Evolutionary conservation across 2,113 vertebrate species (phyloP), one percentile per base, ranked within the genome.

Genomic region (Xerus inauris): DNA sequence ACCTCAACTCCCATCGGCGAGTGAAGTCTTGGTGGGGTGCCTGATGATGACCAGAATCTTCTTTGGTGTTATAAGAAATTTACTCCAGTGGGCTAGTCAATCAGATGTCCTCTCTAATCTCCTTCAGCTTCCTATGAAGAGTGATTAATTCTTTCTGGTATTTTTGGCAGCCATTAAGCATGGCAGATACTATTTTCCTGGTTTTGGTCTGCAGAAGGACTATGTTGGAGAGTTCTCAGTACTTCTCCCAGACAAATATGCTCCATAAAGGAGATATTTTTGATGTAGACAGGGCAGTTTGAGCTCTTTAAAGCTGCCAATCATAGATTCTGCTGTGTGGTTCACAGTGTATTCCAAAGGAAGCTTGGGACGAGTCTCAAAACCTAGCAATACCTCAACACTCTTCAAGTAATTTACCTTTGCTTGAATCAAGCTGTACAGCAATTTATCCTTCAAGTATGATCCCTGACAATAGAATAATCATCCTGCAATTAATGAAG

Each of bases 171-270:
- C 8, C 30, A 71, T 10, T 69, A 47, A 87, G 38, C 67, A 59
- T 57, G 22, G 16, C 1, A 45, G 42, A 30, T 40, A 2, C 14
- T 22, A 8, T 10, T 24, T 49, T 82, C n/a, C 59, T 30, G 32
- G 2, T 62, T 69, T 26, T 87, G 5, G 0, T 5, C 17, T 26
- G 1, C 17, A 35, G 30, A 65, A 76, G 32, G 47, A 16, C 26
- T 45, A 75, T 28, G 30, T 0, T 59, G 20, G 6, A 17, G 16
- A 42, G 16, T 67, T 81, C 22, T 20, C 13, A 45, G 57, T 40
- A 14, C 3, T 2, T 13, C 13, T 5, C 6, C 16, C 7, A 2
- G 4, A 17, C 1, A 69, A 13, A 0, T 87, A 22, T 16, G 79
- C 35, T 65, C 30, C 38, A 57, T 20, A 79, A 30, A 7, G 19